Evolutionary conservation across 2,888 invertebrate genomes (phyloP).

Genomic region (Mylabris sibirica): DNA sequence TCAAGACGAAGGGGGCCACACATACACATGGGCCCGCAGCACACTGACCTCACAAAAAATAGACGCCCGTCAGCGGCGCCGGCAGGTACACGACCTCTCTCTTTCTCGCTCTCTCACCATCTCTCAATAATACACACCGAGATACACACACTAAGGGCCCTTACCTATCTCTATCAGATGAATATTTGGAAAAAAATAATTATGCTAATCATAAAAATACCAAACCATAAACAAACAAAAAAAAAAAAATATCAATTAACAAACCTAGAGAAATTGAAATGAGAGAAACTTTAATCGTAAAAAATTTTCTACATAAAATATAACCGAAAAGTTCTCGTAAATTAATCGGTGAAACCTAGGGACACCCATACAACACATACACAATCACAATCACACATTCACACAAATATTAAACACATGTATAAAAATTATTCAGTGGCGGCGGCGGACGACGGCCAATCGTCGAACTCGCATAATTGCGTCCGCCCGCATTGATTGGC

Average conservation of each 20-base stretch:
- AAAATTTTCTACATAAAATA: too few species aligned
- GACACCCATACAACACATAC: slow-evolving; percentile 5
- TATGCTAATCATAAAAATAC: background rate
- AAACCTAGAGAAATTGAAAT: too few species aligned
- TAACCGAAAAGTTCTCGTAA: background rate
- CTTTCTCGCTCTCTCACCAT: background rate
- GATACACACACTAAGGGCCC: slow-evolving; percentile 9
- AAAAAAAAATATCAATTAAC: background rate
- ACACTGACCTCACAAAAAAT: slow-evolving; percentile 32
- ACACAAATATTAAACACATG: slow-evolving; percentile 3
- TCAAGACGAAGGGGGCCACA: slow-evolving; percentile 40
- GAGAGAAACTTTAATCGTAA: too few species aligned
- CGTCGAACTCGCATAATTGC: slow-evolving; percentile 51
- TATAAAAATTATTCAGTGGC: slow-evolving; percentile 19
- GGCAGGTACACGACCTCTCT: slow-evolving; percentile 22
- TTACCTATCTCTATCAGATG: slow-evolving; percentile 13
- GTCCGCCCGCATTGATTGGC: slow-evolving; percentile 54
- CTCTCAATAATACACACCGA: background rate
- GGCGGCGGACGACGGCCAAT: slow-evolving; percentile 47
- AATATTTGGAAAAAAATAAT: slow-evolving; percentile 4
- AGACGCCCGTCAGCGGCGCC: slow-evolving; percentile 22
- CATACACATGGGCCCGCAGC: slow-evolving; percentile 38
- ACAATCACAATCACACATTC: slow-evolving; percentile 14
- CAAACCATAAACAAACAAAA: background rate
- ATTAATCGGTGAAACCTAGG: background rate